Base-by-base conservation (phyloP, 1,140 invertebrate species). In the Achatina immaculata region DNA sequence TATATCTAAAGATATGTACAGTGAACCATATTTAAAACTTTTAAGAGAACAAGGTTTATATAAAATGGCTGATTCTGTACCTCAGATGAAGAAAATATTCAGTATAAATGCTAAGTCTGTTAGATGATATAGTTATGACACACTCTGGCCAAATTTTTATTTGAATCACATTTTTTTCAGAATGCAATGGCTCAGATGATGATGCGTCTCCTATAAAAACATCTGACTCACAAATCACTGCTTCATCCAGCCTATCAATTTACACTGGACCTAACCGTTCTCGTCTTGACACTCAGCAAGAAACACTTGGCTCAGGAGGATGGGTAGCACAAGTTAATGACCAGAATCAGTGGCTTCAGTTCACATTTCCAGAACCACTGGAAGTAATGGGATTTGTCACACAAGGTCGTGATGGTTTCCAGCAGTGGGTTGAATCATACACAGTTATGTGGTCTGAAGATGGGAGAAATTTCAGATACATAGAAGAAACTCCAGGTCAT, bases 361-460 rank as follows among this genome's bases (percentile, higher is more conserved):
- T 51, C 43, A 75, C 45, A n/a, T 75, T 75, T n/a, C 21, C 43
- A 9, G 72, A 75, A 48, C 72, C 51, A 31, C 0, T 75, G 34
- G 31, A 51, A 36, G 45, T 75, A 2, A 40, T 75, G 73, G 96
- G 95, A 71, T 90, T 97, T 21, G 91, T 93, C n/a, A 96, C 95
- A 0, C 95, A 94, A 89, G 91, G 91, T 24, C 80, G 80, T 19
- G 82, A 85, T 7, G 81, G 83, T 19, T 84, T 84, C 21, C 74
- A 69, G 21, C 83, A 89, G 48, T 96, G 95, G 95, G 95, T 96
- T 0, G 94, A 93, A 0, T 91, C 93, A 0, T 97, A 94, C 88
- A 94, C 93, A 82, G 90, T 97, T 24, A 85, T 82, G 71, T 88
- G 87, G 83, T 88, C 86, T 65, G 85, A 69, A 0, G 86, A 88